A percentile compares a stretch with the other conserved stretches of the same genome.
Conservation (phyloP, 2,797 vertebrate genomes). For the Gymnoscopelus braueri region DNA sequence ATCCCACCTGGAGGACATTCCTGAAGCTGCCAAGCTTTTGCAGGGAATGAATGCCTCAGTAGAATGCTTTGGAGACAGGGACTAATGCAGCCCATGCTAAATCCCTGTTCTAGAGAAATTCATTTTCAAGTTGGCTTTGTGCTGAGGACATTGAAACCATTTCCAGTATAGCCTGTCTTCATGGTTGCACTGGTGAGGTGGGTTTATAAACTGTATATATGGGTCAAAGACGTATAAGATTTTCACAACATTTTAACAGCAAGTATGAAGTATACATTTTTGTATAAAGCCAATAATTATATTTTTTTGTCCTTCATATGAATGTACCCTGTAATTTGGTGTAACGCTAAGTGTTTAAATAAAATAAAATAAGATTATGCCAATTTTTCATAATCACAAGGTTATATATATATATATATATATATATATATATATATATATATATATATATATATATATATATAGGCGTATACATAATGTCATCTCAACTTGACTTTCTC, state of each 20-base stretch:
- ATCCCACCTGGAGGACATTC: conserved; percentile 46
- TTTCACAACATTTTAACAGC: too few relatives aligned
- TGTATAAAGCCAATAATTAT: too few relatives aligned
- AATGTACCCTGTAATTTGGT: too few relatives aligned
- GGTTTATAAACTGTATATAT: not conserved
- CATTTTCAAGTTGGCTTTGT: conserved; percentile 54
- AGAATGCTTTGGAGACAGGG: conserved; percentile 55
- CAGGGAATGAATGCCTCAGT: conserved; percentile 52
- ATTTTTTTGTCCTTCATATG: too few relatives aligned
- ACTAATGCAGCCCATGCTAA: conserved; percentile 44
- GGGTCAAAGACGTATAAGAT: too few relatives aligned
- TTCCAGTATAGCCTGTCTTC: not conserved
- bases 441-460: too few relatives aligned
- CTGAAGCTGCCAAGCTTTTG: conserved; percentile 49
- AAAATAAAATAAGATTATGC: too few relatives aligned
- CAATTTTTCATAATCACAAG: too few relatives aligned
- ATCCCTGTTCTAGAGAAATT: conserved; percentile 34
- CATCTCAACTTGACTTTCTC: not conserved
- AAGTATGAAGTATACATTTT: too few relatives aligned
- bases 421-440: too few relatives aligned
- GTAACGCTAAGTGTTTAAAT: too few relatives aligned
- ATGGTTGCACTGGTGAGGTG: not conserved
- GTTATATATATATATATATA: too few relatives aligned
- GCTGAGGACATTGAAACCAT: conserved; percentile 22
- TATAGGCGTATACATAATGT: not conserved